Evolutionary conservation across 1,140 invertebrate species (phyloP), one percentile per base, ranked within the genome.

Genomic region (Penaeus chinensis): DNA sequence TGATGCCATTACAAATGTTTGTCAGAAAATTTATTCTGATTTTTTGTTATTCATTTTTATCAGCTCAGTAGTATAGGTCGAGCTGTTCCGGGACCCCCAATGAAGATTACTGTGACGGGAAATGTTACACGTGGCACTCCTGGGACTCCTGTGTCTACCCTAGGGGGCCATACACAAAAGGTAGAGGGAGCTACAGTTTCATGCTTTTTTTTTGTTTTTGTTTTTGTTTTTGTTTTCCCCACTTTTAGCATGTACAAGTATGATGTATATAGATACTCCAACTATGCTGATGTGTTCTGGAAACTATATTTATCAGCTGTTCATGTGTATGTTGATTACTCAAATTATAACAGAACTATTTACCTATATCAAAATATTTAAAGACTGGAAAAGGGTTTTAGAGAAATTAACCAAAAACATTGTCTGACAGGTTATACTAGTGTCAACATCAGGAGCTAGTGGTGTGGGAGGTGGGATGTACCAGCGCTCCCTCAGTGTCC

Each of bases 371-470:
- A 8, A 54, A 54, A 54, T 11, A 54, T 16, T 42, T 54, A 13
- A 54, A 11, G 54, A 54, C 54, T 54, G 54, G 54, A 54, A 13
- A 54, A 8, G 1, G 47, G 0, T 54, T 54, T 16, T 1, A 54
- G 8, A 16, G 54, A 54, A 54, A 54, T 54, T 54, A 54, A 54
- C 54, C 5, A 8, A 54, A 54, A 54, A 16, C 16, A 13, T 54
- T 54, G 54, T 54, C 54, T 11, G 0, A 54, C 69, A 87, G 86
- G 86, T 87, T 37, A 87, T 87, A 37, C 81, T 87, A 22, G 86
- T 87, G 65, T 87, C 86, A 37, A 87, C 86, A 13, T 87, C 86
- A 18, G 86, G 86, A 62, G 86, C 86, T 19, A 87, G 86, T 87
- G 86, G 86, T 24, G 86, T 87, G 60, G 86, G 86, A 61, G 78